A percentile compares a stretch with the other conserved stretches of the same genome.
phyloP scores from a whole-genome alignment of 1,140 invertebrate species.

The Ceratina australensis region DNA sequence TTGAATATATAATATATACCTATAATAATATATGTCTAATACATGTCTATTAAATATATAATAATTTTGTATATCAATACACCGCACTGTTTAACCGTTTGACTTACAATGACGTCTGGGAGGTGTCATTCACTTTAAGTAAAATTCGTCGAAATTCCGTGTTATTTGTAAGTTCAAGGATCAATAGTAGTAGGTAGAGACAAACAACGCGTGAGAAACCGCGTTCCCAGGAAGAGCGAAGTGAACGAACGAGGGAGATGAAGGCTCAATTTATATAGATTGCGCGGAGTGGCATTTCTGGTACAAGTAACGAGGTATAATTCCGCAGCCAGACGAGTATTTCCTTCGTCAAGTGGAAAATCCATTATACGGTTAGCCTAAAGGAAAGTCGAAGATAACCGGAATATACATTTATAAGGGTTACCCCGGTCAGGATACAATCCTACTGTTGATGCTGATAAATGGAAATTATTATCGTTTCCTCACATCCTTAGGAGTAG shows the following conservation, averaged over 20 bases:
- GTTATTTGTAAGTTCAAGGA: no score
- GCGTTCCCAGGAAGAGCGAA: neutral
- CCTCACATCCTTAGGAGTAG: no score
- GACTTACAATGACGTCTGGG: no score
- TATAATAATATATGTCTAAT: no score
- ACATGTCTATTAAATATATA: no score
- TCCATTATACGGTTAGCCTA: constrained; percentile 32
- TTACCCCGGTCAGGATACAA: neutral
- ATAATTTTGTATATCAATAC: no score
- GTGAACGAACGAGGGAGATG: neutral
- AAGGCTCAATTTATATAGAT: constrained; percentile 51
- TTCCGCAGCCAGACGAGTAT: constrained; percentile 31
- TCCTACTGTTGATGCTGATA: neutral
- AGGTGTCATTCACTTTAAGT: no score
- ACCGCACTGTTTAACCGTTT: no score
- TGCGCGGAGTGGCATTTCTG: constrained; percentile 37
- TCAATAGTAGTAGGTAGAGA: no score
- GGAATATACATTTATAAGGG: neutral
- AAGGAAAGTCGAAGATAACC: neutral
- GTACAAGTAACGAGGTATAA: constrained; percentile 42
- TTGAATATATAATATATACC: no score
- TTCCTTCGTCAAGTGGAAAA: constrained; percentile 43
- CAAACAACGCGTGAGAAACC: constrained; percentile 20
- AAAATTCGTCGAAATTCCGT: no score
- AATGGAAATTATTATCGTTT: neutral